phyloP scores from a whole-genome alignment of 2,888 invertebrate genomes.

The Cheilosia pagana region DNA sequence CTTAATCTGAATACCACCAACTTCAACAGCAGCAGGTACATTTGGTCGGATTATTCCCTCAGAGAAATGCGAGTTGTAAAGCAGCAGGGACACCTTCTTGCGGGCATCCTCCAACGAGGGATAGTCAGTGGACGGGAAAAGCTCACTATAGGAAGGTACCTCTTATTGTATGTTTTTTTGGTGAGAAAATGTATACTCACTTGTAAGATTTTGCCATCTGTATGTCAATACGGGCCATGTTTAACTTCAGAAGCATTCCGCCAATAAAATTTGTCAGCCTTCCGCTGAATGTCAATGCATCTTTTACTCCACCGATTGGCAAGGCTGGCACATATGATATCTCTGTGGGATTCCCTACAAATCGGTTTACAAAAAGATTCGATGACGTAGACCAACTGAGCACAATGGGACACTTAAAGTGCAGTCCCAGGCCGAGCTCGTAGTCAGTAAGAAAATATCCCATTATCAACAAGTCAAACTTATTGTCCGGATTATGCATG shows the following conservation, averaged over 20 bases:
- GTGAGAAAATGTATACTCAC: neutral
- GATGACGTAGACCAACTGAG: conserved; percentile 40
- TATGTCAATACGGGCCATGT: neutral
- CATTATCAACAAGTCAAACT: conserved; percentile 71
- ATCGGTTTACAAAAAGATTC: conserved; percentile 6
- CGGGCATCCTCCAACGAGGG: conserved; percentile 76
- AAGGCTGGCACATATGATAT: conserved; percentile 43
- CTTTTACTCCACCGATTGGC: neutral
- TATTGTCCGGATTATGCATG: conserved; percentile 79
- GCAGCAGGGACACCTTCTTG: conserved; percentile 80
- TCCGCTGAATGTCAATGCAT: conserved; percentile 76
- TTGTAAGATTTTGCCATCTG: conserved; percentile 7
- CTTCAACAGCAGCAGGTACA: conserved; percentile 80
- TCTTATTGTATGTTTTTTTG: neutral
- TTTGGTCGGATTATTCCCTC: conserved; percentile 80
- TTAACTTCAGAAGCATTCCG: neutral
- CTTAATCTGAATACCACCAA: conserved; percentile 82
- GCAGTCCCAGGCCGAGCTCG: conserved; percentile 80
- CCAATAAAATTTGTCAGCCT: conserved; percentile 59
- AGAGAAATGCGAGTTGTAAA: conserved; percentile 80
- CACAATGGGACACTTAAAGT: conserved; percentile 79
- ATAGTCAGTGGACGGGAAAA: conserved; percentile 78
- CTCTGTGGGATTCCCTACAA: conserved; percentile 46
- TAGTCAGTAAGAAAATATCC: conserved; percentile 66
- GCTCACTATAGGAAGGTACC: conserved; percentile 54